A percentile compares a stretch with the other conserved stretches of the same genome.
Conservation (phyloP, 1,140 invertebrate genomes). For the Bombus difficillimus region DNA sequence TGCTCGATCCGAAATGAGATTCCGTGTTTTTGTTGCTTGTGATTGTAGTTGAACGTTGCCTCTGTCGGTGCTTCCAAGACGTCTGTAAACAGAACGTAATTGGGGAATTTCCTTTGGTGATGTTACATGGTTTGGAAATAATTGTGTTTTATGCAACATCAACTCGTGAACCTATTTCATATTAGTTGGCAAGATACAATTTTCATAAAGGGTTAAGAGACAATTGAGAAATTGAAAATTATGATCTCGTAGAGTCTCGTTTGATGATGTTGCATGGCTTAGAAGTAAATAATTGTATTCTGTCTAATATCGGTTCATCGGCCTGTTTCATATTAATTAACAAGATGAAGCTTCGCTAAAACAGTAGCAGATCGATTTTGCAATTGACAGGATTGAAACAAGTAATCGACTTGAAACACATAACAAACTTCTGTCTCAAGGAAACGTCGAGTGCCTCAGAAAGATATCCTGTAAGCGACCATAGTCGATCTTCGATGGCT, state of each 20-base stretch:
- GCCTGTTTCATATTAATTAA: too few species aligned
- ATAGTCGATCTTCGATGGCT: neutral
- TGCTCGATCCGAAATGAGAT: constrained; percentile 3
- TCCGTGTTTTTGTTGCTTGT: neutral
- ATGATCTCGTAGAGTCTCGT: too few species aligned
- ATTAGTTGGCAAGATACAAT: too few species aligned
- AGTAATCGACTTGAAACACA: neutral
- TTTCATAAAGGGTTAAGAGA: too few species aligned
- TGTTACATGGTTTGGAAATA: neutral
- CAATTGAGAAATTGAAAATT: too few species aligned
- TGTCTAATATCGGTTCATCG: neutral
- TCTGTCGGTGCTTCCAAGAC: neutral
- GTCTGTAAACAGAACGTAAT: neutral
- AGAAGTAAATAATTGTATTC: neutral
- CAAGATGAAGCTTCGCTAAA: too few species aligned
- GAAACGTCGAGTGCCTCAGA: neutral
- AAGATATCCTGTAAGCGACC: neutral
- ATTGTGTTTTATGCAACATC: neutral
- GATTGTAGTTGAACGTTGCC: neutral
- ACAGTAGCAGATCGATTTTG: too few species aligned
- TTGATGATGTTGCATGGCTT: neutral
- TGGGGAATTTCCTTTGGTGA: neutral
- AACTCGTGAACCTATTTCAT: too few species aligned
- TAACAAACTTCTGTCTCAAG: neutral
- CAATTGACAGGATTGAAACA: too few species aligned